Evolutionary conservation across 2,113 vertebrate genomes (phyloP), one percentile per base, ranked within the genome.

Genomic region (Dromaius novaehollandiae): DNA sequence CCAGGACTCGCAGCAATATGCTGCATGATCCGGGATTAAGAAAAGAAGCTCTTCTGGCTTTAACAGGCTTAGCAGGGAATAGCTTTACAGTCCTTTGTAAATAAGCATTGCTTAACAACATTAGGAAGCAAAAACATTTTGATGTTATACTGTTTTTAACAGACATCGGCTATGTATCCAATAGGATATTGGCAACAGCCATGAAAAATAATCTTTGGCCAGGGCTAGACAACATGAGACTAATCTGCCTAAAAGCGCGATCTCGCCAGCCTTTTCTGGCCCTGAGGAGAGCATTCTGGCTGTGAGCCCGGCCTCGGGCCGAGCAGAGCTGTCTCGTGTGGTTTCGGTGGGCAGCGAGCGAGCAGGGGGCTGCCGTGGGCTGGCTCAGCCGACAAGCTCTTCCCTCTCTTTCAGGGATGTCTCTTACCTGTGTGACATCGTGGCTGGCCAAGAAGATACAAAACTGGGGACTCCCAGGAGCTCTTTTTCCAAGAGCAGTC

Each of bases 361-460:
- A 79, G 51, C 0, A 3, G 21, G 15, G 53, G 32, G 36, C 7
- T 85, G 58, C 8, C 42, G 13, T 0, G 1, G 51, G 19, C 10
- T 56, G 58, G 18, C 11, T 18, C 26, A 20, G 48, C 65, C 46
- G 77, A 19, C 0, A 6, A 74, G 5, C n/a, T 79, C 77, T 83
- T 69, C 73, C 38, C 38, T 91, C 30, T 6, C 4, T 38, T 92
- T 63, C 93, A 99, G 99, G 95, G 99, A 98, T 96, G 97, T 99
- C 92, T 99, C 99, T 28, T 99, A 99, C 76, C 97, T 99, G 25
- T 99, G 98, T 96, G 98, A 99, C 48, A 50, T 97, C 36, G 79
- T 65, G 14, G 79, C 68, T 82, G 82, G 96, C 93, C 96, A 98
- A 85, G 95, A 97, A 87, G 69, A 86, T 48, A 65, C 82, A 40